phyloP scores from a whole-genome alignment of 92 coral and sea anemone genomes.

The Montipora capitata region DNA sequence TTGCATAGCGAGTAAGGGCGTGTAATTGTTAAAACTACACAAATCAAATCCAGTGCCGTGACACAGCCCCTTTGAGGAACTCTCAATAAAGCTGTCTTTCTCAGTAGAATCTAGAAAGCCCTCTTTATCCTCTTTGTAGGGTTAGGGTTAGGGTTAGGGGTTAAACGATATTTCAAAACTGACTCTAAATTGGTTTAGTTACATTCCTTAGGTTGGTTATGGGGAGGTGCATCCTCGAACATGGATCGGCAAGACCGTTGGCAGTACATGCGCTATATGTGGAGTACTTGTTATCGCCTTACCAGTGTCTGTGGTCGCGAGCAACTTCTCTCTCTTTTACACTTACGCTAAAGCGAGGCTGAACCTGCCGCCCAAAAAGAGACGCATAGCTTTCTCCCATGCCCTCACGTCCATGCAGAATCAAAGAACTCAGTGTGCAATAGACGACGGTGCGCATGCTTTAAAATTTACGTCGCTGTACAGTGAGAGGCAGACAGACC shows the following conservation, averaged over 20 bases:
- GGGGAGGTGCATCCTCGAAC: conserved; percentile 97
- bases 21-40: no score
- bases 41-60: no score
- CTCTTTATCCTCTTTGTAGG: no score
- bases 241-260: conserved; percentile 96
- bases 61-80: no score
- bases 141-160: no score
- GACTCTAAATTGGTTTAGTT: background rate
- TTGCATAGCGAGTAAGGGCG: no score
- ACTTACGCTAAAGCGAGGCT: conserved; percentile 99
- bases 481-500: conserved; percentile 86
- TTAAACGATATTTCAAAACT: background rate
- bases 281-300: conserved; percentile 99
- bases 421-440: conserved; percentile 65
- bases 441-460: conserved; percentile 54
- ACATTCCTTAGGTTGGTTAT: conserved; percentile 90
- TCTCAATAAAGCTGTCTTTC: no score
- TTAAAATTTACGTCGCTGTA: conserved; percentile 75
- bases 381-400: conserved; percentile 93
- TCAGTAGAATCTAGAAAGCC: no score
- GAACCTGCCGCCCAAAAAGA: conserved; percentile 91
- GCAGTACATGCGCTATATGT: conserved; percentile 97
- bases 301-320: conserved; percentile 97
- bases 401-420: conserved; percentile 93
- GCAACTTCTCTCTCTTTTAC: conserved; percentile 95